Percentiles rank a stretch among this genome's conserved stretches.
phyloP scores from a whole-genome alignment of 64 coral and sea anemone genomes.

The Trachythela sp. region DNA sequence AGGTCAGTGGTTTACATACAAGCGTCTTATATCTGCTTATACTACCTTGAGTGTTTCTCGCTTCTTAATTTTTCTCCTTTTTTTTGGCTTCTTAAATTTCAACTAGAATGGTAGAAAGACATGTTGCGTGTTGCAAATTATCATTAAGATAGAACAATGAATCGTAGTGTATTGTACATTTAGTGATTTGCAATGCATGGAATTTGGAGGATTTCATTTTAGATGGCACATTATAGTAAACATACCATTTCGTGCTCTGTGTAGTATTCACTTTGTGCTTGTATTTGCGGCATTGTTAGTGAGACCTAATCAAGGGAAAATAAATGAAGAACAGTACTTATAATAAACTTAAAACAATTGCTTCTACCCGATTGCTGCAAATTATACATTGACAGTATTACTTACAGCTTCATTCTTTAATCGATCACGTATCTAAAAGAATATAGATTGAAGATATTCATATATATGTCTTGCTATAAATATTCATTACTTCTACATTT shows the following conservation, averaged over 20 bases:
- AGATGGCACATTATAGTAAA: background rate
- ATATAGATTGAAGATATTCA: background rate
- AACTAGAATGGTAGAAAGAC: constrained; percentile 39
- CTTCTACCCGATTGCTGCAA: no score
- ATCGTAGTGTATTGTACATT: no score
- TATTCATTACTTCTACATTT: background rate
- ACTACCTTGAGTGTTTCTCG: constrained; percentile 80
- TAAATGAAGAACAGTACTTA: background rate
- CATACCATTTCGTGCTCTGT: constrained; percentile 96
- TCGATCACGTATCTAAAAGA: constrained; percentile 1
- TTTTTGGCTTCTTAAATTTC: constrained; percentile 89
- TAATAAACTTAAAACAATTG: no score
- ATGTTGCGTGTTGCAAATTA: no score
- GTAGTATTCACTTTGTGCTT: constrained; percentile 71
- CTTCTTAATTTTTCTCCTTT: constrained; percentile 86
- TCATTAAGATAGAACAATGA: no score
- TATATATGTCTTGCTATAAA: no score
- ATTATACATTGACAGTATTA: background rate
- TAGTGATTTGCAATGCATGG: no score
- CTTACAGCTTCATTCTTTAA: constrained; percentile 60
- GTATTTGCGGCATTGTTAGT: constrained; percentile 63
- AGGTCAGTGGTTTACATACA: no score
- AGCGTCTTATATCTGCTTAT: no score
- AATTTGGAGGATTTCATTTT: no score
- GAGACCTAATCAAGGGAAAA: constrained; percentile 52